Evolutionary conservation across 2,888 invertebrate species (phyloP).

Genomic region (Lottia gigantea): DNA sequence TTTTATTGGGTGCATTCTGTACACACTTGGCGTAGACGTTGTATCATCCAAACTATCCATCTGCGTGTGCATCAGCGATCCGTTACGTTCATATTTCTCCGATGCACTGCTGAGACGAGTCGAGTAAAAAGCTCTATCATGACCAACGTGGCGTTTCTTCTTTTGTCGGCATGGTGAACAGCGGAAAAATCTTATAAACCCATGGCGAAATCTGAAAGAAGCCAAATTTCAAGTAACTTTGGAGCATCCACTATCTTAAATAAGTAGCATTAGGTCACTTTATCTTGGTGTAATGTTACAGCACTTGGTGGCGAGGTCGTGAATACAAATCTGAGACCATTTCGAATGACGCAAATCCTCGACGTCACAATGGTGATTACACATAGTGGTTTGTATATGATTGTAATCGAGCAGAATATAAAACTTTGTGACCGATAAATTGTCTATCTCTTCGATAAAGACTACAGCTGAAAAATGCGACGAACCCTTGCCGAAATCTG

Average conservation of each 20-base stretch:
- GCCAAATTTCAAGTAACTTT: conserved; percentile 4
- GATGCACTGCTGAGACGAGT: conserved; percentile 48
- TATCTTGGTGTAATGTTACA: too few species aligned
- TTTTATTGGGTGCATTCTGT: conserved; percentile 36
- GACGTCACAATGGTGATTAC: not conserved
- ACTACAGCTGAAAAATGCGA: not conserved
- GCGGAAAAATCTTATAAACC: conserved; percentile 91
- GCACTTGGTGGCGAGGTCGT: too few species aligned
- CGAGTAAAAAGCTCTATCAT: conserved; percentile 48
- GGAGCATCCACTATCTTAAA: too few species aligned
- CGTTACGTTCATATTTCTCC: conserved; percentile 57
- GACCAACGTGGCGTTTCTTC: conserved; percentile 38
- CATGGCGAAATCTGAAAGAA: conserved; percentile 84
- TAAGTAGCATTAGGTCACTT: too few species aligned
- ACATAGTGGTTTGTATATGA: not conserved
- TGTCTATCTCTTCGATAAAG: not conserved
- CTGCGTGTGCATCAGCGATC: conserved; percentile 57
- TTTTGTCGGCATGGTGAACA: conserved; percentile 73
- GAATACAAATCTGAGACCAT: too few species aligned
- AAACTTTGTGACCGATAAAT: not conserved
- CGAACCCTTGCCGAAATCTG: conserved; percentile 5
- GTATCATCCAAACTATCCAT: conserved; percentile 54
- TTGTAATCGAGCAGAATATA: conserved; percentile 7
- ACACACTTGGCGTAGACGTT: conserved; percentile 33
- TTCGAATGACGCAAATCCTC: too few species aligned